phyloP scores from a whole-genome alignment of 2,888 invertebrate species.

The Andricus quercusramuli region DNA sequence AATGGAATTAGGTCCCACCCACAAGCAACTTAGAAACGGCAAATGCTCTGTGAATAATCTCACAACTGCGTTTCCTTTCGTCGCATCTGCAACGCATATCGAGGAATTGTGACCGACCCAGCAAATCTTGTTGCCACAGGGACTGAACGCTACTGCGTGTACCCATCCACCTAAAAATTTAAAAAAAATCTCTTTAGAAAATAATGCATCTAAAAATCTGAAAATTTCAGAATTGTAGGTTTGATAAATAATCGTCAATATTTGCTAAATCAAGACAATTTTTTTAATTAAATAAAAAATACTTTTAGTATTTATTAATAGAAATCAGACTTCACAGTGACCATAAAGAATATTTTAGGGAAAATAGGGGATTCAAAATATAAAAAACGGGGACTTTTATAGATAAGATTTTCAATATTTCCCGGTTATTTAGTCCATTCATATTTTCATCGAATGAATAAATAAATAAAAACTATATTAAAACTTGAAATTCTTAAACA shows the following conservation, averaged over 20 bases:
- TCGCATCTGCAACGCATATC: constrained; percentile 94
- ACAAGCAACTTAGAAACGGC: constrained; percentile 95
- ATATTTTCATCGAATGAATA: no score
- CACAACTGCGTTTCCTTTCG: constrained; percentile 84
- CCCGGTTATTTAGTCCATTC: no score
- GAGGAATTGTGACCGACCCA: constrained; percentile 99
- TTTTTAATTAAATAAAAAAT: background rate
- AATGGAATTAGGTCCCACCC: constrained; percentile 92
- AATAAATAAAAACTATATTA: no score
- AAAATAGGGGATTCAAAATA: no score
- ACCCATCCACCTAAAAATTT: constrained; percentile 92
- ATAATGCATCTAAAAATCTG: background rate
- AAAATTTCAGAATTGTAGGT: no score
- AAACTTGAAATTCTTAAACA: no score
- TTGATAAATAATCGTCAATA: no score
- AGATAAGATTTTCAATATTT: no score
- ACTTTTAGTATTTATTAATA: background rate
- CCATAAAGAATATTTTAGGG: no score
- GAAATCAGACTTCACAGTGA: no score
- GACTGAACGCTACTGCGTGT: constrained; percentile 96
- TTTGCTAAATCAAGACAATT: no score
- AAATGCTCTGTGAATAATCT: constrained; percentile 93
- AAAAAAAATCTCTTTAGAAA: background rate
- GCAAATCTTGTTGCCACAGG: constrained; percentile 95
- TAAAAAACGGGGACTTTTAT: no score